Base-by-base conservation (phyloP, 1,140 invertebrate species). In the Drosophila kepulauana region DNA sequence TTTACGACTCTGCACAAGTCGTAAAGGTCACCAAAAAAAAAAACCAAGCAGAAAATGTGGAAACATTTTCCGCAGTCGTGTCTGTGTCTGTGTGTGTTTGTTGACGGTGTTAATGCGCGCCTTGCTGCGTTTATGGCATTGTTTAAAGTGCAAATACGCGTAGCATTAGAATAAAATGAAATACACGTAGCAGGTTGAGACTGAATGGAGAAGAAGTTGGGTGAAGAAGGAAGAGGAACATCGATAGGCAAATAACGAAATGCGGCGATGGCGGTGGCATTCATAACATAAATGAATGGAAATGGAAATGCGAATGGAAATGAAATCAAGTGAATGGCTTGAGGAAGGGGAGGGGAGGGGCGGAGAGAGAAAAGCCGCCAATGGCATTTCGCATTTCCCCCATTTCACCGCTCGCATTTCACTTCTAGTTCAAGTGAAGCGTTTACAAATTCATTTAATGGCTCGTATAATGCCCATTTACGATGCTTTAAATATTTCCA, bases 371-470 rank as follows among this genome's bases (percentile, higher is more conserved):
- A 20, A 20, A 20, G 20, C 20, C 20, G 41, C 43, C 56, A 6
- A 16, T 15, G 64, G 56, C 71, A 61, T 43, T 73, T 51, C 30
- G 63, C 16, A 20, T 20, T 20, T 20, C 20, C 20, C 20, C 20
- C 20, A 20, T 20, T 20, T 20, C 20, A 20, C 20, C 20, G 20
- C 20, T 20, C 20, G 20, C 20, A 20, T 20, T 20, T 38, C 35
- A 20, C 64, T 69, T 82, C 58, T 77, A 80, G 73, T 66, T 74
- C 77, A 87, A 84, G 77, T 88, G 68, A 80, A 88, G 84, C 84
- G 80, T 80, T 78, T 75, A 78, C 80, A 81, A 88, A 88, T 84
- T 77, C 78, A 81, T 86, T 86, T 86, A 82, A 86, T 86, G 75
- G 64, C 72, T 79, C 78, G 78, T 85, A 86, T 86, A 86, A 86